phyloP scores from a whole-genome alignment of 2,113 vertebrate genomes.

The Nettapus auritus region DNA sequence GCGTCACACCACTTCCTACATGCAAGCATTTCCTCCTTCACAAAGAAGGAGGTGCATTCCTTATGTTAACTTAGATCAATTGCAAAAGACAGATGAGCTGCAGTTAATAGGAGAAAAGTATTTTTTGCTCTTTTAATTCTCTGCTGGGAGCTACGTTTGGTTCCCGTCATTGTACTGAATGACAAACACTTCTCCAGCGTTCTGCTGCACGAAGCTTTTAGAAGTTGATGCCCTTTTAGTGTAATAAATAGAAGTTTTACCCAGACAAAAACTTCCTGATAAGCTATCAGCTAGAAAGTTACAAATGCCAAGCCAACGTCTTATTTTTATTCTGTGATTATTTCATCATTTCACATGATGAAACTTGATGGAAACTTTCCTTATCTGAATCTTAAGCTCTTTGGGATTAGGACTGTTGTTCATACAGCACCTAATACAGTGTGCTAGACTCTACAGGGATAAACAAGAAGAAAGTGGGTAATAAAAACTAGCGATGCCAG shows the following conservation, averaged over 20 bases:
- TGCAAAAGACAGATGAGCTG: not conserved
- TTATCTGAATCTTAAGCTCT: not conserved
- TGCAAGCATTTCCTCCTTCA: not conserved
- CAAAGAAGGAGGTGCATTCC: not conserved
- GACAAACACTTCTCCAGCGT: not conserved
- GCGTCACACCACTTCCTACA: too few relatives aligned
- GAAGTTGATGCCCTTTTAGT: not conserved
- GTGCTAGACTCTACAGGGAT: not conserved
- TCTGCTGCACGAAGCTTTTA: not conserved
- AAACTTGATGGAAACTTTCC: not conserved
- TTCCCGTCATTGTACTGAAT: not conserved
- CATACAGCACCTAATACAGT: not conserved
- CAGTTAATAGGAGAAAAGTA: not conserved
- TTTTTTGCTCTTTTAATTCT: not conserved
- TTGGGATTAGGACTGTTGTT: not conserved
- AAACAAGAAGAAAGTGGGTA: not conserved
- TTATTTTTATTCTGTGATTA: not conserved
- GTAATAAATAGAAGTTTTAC: not conserved
- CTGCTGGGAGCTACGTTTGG: not conserved
- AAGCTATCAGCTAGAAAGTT: not conserved
- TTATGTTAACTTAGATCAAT: not conserved
- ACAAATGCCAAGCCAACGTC: not conserved
- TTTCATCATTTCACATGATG: not conserved
- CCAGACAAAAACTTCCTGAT: not conserved
- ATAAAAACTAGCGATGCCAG: not conserved